Evolutionary conservation across 2,113 vertebrate species (phyloP).

Genomic region (Thalassarche chlororhynchos): DNA sequence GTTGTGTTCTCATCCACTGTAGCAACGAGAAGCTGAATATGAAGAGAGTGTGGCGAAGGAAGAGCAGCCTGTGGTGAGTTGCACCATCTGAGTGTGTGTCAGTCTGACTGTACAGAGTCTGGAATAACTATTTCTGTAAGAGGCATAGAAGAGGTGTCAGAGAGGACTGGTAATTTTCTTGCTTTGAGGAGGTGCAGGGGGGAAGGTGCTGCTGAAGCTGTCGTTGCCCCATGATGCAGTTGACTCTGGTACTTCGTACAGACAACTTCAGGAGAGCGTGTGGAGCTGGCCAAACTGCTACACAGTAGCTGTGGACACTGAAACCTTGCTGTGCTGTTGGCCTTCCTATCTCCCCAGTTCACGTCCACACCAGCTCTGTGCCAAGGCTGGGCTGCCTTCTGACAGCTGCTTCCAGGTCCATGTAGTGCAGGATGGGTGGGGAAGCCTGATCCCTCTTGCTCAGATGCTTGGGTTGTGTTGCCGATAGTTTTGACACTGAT

Average conservation of each 20-base stretch:
- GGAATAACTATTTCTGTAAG: background rate
- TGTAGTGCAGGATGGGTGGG: background rate
- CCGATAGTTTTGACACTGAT: background rate
- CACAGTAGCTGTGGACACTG: background rate
- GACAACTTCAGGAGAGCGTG: background rate
- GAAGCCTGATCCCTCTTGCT: background rate
- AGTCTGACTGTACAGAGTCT: background rate
- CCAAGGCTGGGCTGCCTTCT: background rate
- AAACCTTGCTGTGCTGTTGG: background rate
- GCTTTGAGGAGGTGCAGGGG: background rate
- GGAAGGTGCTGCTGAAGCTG: background rate
- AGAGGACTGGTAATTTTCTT: background rate
- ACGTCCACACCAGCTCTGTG: background rate
- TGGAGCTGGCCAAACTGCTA: background rate
- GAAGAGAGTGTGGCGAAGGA: slow-evolving; percentile 92
- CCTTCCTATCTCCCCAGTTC: background rate
- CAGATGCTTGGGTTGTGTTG: background rate
- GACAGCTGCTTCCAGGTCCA: background rate
- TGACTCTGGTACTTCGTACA: background rate
- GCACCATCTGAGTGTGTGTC: background rate
- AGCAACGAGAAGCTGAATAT: slow-evolving; percentile 94
- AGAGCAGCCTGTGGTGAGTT: slow-evolving; percentile 89
- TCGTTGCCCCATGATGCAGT: background rate
- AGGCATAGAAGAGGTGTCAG: background rate
- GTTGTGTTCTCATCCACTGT: background rate